Evolutionary conservation across 2,888 invertebrate genomes (phyloP).

Genomic region (Clusia tigrina): DNA sequence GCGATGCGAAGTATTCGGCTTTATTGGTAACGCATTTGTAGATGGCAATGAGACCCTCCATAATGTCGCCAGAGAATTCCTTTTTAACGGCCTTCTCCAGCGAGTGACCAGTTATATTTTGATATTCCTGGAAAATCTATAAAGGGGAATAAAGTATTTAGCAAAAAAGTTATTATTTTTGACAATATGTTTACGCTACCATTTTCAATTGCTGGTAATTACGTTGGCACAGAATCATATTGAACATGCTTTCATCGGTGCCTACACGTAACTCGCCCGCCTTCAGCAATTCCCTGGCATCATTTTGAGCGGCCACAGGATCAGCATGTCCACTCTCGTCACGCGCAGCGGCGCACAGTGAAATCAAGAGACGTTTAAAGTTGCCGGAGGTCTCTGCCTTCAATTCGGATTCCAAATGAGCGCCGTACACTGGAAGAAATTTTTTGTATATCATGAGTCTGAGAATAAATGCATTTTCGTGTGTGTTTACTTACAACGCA

Average conservation of each 20-base stretch:
- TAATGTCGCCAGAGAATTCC: constrained; percentile 84
- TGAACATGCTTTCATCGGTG: constrained; percentile 88
- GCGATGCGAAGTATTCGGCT: constrained; percentile 84
- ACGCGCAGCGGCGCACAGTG: constrained; percentile 75
- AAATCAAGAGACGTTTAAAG: constrained; percentile 88
- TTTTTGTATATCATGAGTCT: neutral
- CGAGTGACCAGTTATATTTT: constrained; percentile 78
- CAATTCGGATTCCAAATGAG: constrained; percentile 82
- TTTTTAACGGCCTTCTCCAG: constrained; percentile 81
- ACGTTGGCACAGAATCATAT: constrained; percentile 82
- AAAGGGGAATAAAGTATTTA: too few species aligned
- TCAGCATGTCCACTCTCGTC: constrained; percentile 81
- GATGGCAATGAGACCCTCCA: constrained; percentile 82
- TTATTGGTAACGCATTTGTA: constrained; percentile 82
- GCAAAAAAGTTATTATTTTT: constrained; percentile 2
- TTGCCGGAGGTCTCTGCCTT: constrained; percentile 89
- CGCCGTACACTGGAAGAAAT: constrained; percentile 74
- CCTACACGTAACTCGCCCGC: constrained; percentile 77
- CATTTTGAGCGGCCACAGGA: constrained; percentile 75
- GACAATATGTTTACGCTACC: constrained; percentile 42
- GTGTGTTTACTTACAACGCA: constrained; percentile 74
- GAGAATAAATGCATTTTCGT: neutral
- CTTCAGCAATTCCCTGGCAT: constrained; percentile 81
- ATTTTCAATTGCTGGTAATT: constrained; percentile 71
- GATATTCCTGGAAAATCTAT: constrained; percentile 62